Conservation (phyloP, 2,797 vertebrate species). For the Macrochelys suwanniensis region DNA sequence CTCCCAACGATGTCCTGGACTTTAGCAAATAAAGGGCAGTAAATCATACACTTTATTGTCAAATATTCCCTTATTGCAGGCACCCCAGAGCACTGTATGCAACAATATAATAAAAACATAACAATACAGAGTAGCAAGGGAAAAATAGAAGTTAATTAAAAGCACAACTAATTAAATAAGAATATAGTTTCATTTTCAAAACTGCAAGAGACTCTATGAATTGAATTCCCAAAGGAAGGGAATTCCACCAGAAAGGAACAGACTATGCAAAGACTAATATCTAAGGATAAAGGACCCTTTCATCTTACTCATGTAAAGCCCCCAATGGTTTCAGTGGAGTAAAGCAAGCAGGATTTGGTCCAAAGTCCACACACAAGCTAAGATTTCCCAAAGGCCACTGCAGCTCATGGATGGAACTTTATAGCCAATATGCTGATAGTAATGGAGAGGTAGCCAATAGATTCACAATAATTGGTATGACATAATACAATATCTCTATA, state of each 20-base stretch:
- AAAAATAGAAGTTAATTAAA: slow-evolving; percentile 21
- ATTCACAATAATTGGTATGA: background rate
- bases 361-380: background rate
- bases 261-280: background rate
- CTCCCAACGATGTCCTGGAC: background rate
- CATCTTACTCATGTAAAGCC: background rate
- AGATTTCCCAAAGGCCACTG: background rate
- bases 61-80: background rate
- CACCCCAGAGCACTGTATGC: background rate
- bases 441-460: background rate
- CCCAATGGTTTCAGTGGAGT: background rate
- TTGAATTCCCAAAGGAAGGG: background rate
- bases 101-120: background rate
- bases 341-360: background rate
- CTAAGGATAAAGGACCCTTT: background rate
- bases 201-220: background rate
- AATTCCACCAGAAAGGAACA: background rate
- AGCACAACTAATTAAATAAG: background rate
- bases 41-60: background rate
- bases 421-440: background rate
- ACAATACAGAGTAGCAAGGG: background rate
- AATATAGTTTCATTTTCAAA: background rate
- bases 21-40: background rate
- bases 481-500: background rate
- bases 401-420: background rate